Conservation (phyloP, 2,888 invertebrate species). For the Xylota segnis region DNA sequence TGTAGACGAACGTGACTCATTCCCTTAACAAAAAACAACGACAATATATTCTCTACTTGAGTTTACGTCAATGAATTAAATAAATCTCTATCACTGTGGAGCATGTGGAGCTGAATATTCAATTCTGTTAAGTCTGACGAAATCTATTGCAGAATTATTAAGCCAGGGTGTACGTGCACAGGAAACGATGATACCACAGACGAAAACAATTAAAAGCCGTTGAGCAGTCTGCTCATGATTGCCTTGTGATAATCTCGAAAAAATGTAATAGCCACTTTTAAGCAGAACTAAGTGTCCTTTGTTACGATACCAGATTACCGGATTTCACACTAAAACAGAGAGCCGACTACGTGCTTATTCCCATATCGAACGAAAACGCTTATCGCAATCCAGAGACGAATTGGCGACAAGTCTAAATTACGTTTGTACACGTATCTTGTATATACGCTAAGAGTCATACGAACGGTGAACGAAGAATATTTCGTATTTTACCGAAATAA, state of each 20-base stretch:
- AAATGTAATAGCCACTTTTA: background rate
- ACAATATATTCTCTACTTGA: background rate
- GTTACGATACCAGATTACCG: background rate
- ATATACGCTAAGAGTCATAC: constrained; percentile 1
- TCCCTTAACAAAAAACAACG: background rate
- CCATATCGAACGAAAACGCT: constrained; percentile 28
- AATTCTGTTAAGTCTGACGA: constrained; percentile 22
- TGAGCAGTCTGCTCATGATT: background rate
- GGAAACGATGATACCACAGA: constrained; percentile 2
- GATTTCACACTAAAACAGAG: background rate
- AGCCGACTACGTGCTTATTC: constrained; percentile 54
- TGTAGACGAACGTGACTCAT: constrained; percentile 13
- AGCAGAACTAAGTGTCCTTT: background rate
- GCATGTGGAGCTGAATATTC: constrained; percentile 31
- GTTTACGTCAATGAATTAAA: constrained; percentile 27
- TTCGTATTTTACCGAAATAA: constrained; percentile 47
- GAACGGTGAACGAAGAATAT: constrained; percentile 24
- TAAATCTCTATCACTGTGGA: background rate
- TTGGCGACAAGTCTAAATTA: constrained; percentile 53
- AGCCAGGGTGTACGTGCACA: constrained; percentile 31
- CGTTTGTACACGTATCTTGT: constrained; percentile 36
- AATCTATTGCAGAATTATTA: constrained; percentile 21
- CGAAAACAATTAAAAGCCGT: background rate
- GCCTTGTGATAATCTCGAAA: constrained; percentile 2
- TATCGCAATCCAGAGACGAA: constrained; percentile 49